These are phyloP conservation scores for Drosophila ironensis DNA, from an alignment of 1,140 invertebrate species.

Conservation along the genomic window DNA sequence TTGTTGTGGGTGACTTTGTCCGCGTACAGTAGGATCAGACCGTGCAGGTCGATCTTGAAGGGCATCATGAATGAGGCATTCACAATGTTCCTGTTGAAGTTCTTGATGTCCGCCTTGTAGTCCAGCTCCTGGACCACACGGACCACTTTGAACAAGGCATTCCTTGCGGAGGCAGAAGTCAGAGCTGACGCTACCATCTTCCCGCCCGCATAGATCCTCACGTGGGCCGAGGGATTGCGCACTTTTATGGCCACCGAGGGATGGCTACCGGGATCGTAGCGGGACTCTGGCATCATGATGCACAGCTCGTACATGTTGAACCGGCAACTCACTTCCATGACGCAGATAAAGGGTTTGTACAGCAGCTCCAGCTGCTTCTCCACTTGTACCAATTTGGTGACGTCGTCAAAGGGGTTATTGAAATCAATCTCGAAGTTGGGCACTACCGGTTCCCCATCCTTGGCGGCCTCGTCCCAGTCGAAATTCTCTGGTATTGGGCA, in stretches of 20 bases:
- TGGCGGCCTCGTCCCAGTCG: conserved; percentile 3
- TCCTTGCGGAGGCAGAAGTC: conserved; percentile 25
- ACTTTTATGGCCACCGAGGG: conserved; percentile 28
- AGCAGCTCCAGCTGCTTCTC: conserved; percentile 51
- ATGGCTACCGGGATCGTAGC: conserved; percentile 46
- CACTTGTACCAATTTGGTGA: conserved; percentile 14
- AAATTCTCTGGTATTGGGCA: background rate
- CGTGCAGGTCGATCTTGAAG: conserved; percentile 49
- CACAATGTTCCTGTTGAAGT: conserved; percentile 43
- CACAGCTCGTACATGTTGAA: conserved; percentile 52
- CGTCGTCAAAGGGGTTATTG: conserved; percentile 39
- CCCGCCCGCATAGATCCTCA: conserved; percentile 37
- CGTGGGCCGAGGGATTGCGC: conserved; percentile 19
- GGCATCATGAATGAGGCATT: conserved; percentile 57
- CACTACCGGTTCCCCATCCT: background rate
- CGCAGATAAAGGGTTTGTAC: conserved; percentile 53
- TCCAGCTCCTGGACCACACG: conserved; percentile 40
- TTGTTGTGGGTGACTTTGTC: conserved; percentile 23
- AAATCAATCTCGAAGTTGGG: conserved; percentile 41
- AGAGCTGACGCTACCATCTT: conserved; percentile 34
- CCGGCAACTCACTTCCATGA: conserved; percentile 35
- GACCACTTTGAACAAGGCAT: conserved; percentile 34
- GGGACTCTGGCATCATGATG: conserved; percentile 32
- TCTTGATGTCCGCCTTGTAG: conserved; percentile 38
- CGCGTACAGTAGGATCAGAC: conserved; percentile 18